These are phyloP conservation scores for Autographa gamma DNA, from an alignment of 2,888 invertebrate species.

Conservation along the genomic window DNA sequence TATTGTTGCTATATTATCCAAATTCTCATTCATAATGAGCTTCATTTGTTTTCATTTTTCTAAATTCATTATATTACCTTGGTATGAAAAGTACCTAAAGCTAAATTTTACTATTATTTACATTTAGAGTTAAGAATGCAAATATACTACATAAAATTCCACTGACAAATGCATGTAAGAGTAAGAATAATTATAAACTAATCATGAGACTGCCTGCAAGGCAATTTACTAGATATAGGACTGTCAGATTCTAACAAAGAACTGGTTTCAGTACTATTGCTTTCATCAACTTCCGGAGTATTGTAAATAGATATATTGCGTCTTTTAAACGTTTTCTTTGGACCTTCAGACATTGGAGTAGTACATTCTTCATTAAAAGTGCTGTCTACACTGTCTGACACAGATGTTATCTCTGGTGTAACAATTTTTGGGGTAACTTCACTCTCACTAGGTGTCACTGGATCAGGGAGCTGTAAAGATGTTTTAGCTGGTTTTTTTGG, in stretches of 20 bases:
- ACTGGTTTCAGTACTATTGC: slow-evolving; percentile 66
- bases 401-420: slow-evolving; percentile 62
- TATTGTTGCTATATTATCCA: too few species aligned
- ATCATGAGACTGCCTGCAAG: slow-evolving; percentile 42
- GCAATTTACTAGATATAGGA: slow-evolving; percentile 70
- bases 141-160: neutral
- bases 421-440: slow-evolving; percentile 59
- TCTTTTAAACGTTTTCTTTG: slow-evolving; percentile 82
- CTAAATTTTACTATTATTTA: neutral
- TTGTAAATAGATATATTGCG: slow-evolving; percentile 82
- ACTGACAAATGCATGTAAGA: too few species aligned
- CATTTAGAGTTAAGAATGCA: neutral
- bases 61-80: neutral
- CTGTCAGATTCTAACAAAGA: slow-evolving; percentile 63
- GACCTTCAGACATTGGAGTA: slow-evolving; percentile 69
- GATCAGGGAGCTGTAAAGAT: slow-evolving; percentile 74
- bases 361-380: slow-evolving; percentile 62
- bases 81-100: neutral
- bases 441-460: slow-evolving; percentile 75
- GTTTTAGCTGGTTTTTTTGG: slow-evolving; percentile 75
- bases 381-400: slow-evolving; percentile 65
- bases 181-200: neutral
- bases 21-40: too few species aligned
- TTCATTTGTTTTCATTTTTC: neutral
- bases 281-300: slow-evolving; percentile 72